phyloP scores from a whole-genome alignment of 1,140 invertebrate genomes.

The Limonius californicus region DNA sequence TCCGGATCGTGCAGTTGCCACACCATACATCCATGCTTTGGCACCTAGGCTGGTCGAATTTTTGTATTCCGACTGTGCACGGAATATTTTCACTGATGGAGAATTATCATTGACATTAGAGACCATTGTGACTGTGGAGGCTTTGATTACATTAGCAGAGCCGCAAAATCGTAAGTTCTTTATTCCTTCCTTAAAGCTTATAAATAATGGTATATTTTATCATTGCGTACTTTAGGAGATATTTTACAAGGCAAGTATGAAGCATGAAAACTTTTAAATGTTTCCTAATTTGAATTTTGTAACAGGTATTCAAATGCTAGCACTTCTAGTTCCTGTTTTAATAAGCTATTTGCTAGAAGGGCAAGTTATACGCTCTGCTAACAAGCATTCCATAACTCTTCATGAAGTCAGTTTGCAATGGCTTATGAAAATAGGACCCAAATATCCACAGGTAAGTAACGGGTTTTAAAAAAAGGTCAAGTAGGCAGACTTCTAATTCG shows the following conservation, averaged over 20 bases:
- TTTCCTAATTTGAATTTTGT: constrained; percentile 30
- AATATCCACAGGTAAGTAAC: constrained; percentile 72
- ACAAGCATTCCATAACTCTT: constrained; percentile 62
- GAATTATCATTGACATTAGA: constrained; percentile 65
- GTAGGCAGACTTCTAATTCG: too few relatives aligned
- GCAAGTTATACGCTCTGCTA: constrained; percentile 57
- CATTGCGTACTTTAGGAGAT: constrained; percentile 49
- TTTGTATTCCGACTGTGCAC: constrained; percentile 60
- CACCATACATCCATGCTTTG: constrained; percentile 77
- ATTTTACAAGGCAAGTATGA: constrained; percentile 52
- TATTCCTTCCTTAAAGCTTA: not conserved
- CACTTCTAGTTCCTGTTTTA: constrained; percentile 81
- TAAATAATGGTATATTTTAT: constrained; percentile 48
- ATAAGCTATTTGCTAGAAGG: constrained; percentile 78
- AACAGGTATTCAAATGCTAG: constrained; percentile 83
- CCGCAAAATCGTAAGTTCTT: constrained; percentile 71
- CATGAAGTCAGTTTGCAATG: constrained; percentile 85
- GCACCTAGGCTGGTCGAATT: constrained; percentile 71
- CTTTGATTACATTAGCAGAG: constrained; percentile 68
- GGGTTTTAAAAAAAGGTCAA: constrained; percentile 1
- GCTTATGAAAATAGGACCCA: constrained; percentile 87
- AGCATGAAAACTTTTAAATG: too few relatives aligned
- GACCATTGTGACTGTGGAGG: constrained; percentile 67
- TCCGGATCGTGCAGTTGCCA: constrained; percentile 63
- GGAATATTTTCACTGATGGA: constrained; percentile 54